Evolutionary conservation across 1,140 invertebrate genomes (phyloP), one percentile per base, ranked within the genome.

Genomic region (Drosophila saltans): DNA sequence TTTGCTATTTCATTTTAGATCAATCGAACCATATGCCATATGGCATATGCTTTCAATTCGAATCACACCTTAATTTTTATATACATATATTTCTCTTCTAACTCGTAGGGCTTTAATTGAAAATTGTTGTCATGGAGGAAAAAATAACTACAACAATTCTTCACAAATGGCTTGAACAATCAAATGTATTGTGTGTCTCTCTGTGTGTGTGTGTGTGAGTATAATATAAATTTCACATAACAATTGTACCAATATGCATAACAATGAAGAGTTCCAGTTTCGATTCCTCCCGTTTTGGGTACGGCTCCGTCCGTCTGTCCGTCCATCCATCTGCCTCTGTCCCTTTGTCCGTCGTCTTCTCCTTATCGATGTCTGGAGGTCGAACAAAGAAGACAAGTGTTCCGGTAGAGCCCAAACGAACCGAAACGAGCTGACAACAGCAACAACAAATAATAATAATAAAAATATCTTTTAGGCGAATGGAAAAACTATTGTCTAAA

Each of bases 231-330:
- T 78, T 78, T 86, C 83, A 79, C 72, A 88, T 88, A 88, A 85
- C 79, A 73, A 85, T 88, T 82, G 83, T 82, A 79, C 57, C 83
- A 88, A 88, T 86, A 88, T 86, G 82, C 82, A 86, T 86, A 81
- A 86, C 83, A 86, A 86, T 88, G 80, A 82, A 67, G 72, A 77
- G 80, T 83, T 82, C 79, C 83, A 78, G 71, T 72, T 78, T 72
- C 71, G 66, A 72, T 66, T 60, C 63, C 60, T 67, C 62, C 43
- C 28, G 58, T 63, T 55, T 68, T 75, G 62, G 67, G 70, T 77
- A 58, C 59, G 60, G 59, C 48, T 57, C 73, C 48, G 64, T 39
- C 8, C 36, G 1, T 1, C 9, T 28, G n/a, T 36, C 28, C 3
- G 33, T 36, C 33, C 28, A 4, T 30, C 28, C 28, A 4, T 30